Evolutionary conservation across 2,888 invertebrate species (phyloP).

Genomic region (Ferrisia virgata): DNA sequence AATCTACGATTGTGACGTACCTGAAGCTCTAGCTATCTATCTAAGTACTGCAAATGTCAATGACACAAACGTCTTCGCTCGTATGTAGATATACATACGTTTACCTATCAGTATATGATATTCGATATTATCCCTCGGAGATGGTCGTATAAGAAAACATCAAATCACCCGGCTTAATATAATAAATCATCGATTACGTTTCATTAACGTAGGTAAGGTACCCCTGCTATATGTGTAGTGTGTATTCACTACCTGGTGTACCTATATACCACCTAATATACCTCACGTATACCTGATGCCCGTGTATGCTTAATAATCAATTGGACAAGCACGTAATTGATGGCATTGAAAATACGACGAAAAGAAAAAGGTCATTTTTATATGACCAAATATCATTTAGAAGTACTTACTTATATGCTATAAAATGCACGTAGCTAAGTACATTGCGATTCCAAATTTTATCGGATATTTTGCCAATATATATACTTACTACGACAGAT

Average conservation of each 20-base stretch:
- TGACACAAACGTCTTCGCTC: background rate
- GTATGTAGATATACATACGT: too few relatives aligned
- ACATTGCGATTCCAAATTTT: background rate
- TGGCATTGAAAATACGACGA: background rate
- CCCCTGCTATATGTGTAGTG: too few relatives aligned
- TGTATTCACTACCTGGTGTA: background rate
- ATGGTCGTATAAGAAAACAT: background rate
- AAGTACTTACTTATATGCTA: background rate
- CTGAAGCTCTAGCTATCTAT: too few relatives aligned
- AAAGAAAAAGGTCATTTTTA: background rate
- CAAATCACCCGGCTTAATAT: background rate
- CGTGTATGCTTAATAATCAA: background rate
- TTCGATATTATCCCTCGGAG: background rate
- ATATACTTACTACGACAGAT: background rate
- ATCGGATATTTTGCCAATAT: background rate
- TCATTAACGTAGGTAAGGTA: background rate
- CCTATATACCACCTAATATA: background rate
- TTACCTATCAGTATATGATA: too few relatives aligned
- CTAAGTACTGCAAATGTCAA: background rate
- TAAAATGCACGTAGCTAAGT: too few relatives aligned
- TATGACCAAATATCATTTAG: background rate
- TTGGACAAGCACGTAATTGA: background rate
- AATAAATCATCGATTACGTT: conserved; percentile 15
- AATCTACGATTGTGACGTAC: background rate
- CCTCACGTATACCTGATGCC: background rate